Percentiles rank a stretch among this genome's conserved stretches.
phyloP scores from a whole-genome alignment of 2,113 vertebrate genomes.

The Dendropsophus ebraccatus region DNA sequence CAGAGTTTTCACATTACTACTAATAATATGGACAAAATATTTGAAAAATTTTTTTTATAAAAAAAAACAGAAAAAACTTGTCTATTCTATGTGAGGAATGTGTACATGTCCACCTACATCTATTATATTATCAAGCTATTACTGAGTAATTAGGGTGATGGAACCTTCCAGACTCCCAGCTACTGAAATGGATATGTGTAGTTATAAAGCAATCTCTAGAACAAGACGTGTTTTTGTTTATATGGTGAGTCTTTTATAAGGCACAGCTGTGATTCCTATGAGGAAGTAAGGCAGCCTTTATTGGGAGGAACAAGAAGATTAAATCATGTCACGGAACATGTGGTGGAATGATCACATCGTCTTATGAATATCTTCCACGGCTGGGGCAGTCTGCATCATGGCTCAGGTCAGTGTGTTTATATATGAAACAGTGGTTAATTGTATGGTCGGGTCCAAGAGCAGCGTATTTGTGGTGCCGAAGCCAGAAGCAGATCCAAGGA shows the following conservation, averaged over 20 bases:
- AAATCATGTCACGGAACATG: conserved; percentile 45
- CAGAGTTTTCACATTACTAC: no score
- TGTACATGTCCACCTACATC: neutral
- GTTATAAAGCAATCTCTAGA: conserved; percentile 19
- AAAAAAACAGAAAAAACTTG: no score
- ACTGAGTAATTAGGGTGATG: neutral
- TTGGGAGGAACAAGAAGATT: conserved; percentile 48
- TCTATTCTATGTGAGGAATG: neutral
- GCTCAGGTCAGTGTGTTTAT: neutral
- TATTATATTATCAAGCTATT: neutral
- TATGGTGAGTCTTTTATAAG: conserved; percentile 48
- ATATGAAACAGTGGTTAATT: neutral
- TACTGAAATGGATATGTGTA: conserved; percentile 36
- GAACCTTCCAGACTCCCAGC: neutral
- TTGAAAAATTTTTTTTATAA: no score
- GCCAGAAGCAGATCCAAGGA: no score
- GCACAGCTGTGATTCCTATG: conserved; percentile 44
- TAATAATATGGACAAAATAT: no score
- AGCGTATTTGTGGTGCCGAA: no score
- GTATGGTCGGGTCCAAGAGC: no score
- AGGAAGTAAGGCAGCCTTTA: conserved; percentile 53
- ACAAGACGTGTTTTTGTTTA: conserved; percentile 53
- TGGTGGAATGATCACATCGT: conserved; percentile 42
- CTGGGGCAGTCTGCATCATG: neutral
- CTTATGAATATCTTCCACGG: conserved; percentile 35